These are phyloP conservation scores for Megastigmus dorsalis DNA, from an alignment of 2,888 invertebrate species.

Conservation along the genomic window DNA sequence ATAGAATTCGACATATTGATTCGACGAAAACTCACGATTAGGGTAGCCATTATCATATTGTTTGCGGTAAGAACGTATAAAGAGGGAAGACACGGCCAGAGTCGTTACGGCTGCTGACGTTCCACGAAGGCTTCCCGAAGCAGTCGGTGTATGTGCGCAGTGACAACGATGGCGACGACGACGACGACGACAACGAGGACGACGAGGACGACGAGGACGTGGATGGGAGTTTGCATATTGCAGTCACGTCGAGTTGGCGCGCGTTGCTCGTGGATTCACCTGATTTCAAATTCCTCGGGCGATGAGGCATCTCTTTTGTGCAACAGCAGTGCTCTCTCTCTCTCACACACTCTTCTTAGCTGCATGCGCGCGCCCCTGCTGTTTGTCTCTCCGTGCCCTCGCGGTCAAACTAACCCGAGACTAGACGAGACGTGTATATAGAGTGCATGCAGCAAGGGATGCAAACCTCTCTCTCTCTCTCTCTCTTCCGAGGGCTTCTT, in stretches of 20 bases:
- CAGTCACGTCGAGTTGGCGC: conserved; percentile 66
- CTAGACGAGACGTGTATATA: conserved; percentile 11
- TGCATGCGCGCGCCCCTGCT: too few species aligned
- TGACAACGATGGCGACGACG: too few species aligned
- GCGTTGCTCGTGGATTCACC: conserved; percentile 58
- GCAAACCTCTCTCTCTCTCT: neutral
- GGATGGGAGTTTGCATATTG: conserved; percentile 62
- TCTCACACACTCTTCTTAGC: conserved; percentile 31
- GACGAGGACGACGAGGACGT: too few species aligned
- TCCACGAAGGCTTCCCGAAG: too few species aligned
- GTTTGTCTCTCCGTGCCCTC: conserved; percentile 13
- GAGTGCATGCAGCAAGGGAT: neutral
- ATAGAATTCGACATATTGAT: too few species aligned
- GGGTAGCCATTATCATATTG: neutral
- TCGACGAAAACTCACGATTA: neutral
- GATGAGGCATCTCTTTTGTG: conserved; percentile 50
- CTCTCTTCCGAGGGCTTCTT: too few species aligned
- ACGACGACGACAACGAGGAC: too few species aligned
- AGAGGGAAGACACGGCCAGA: neutral
- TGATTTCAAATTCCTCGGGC: conserved; percentile 69
- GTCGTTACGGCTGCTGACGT: conserved; percentile 32
- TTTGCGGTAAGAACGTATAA: neutral
- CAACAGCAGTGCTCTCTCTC: too few species aligned
- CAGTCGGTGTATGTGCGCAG: too few species aligned
- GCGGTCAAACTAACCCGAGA: conserved; percentile 30